These are phyloP conservation scores for Rhegmatorhina hoffmannsi DNA, from an alignment of 2,113 vertebrate genomes.

Conservation along the genomic window DNA sequence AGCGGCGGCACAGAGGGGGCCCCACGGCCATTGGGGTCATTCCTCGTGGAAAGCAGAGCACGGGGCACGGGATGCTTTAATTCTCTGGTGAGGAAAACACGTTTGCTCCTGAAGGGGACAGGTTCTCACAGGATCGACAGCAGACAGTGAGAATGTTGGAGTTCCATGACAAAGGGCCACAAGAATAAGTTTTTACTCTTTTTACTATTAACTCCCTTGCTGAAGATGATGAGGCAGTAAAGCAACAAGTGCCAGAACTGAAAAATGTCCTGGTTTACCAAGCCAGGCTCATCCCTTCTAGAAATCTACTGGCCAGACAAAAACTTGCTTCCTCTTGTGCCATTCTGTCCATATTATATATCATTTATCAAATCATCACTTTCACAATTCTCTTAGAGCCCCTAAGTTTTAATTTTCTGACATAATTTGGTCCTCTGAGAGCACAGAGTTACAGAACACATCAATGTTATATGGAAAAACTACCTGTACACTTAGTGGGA, in stretches of 20 bases:
- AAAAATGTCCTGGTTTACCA: neutral
- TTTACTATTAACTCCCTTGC: neutral
- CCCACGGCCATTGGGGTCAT: neutral
- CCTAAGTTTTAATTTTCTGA: neutral
- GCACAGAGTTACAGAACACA: neutral
- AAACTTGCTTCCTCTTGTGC: neutral
- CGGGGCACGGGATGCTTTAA: neutral
- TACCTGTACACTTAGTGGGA: neutral
- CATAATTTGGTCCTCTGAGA: neutral
- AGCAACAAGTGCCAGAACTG: neutral
- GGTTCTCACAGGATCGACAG: neutral
- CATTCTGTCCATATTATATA: neutral
- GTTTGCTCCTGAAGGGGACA: neutral
- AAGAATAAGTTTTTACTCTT: neutral
- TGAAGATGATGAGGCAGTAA: neutral
- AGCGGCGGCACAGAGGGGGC: neutral
- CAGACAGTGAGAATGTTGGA: neutral
- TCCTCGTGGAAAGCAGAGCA: neutral
- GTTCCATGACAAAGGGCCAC: neutral
- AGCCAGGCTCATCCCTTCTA: neutral
- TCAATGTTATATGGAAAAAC: neutral
- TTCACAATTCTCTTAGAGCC: neutral
- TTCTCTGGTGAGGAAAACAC: neutral
- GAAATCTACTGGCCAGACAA: neutral
- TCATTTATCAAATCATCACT: neutral